Conservation (phyloP, 2,113 vertebrate genomes). For the Zosterops borbonicus region DNA sequence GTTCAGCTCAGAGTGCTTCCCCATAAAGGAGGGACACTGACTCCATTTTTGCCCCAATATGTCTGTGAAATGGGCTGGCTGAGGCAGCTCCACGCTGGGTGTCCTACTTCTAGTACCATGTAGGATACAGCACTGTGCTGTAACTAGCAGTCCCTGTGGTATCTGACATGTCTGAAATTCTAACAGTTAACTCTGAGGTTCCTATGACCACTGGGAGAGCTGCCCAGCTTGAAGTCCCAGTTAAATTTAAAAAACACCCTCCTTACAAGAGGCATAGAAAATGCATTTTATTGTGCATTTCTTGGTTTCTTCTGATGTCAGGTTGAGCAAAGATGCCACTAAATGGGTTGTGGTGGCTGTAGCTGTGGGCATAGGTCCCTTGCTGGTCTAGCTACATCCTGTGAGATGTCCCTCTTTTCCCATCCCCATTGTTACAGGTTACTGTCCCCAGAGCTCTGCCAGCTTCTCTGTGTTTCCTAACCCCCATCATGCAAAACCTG, state of each 20-base stretch:
- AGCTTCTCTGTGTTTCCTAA: not conserved
- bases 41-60: not conserved
- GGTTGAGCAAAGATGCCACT: not conserved
- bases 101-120: not conserved
- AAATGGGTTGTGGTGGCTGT: not conserved
- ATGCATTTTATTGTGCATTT: not conserved
- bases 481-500: not conserved
- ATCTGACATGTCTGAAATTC: not conserved
- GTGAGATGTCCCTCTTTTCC: not conserved
- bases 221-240: not conserved
- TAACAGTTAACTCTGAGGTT: not conserved
- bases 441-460: not conserved
- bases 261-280: not conserved
- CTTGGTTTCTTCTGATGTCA: not conserved
- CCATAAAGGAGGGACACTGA: not conserved
- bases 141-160: not conserved
- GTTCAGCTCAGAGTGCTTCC: not conserved
- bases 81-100: not conserved
- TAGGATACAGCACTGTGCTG: not conserved
- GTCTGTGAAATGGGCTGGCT: not conserved
- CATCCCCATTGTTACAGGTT: not conserved
- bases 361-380: not conserved
- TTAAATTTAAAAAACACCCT: not conserved
- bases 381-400: not conserved
- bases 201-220: not conserved